Base-by-base conservation (phyloP, 1,140 invertebrate species). In the Monochamus saltuarius region DNA sequence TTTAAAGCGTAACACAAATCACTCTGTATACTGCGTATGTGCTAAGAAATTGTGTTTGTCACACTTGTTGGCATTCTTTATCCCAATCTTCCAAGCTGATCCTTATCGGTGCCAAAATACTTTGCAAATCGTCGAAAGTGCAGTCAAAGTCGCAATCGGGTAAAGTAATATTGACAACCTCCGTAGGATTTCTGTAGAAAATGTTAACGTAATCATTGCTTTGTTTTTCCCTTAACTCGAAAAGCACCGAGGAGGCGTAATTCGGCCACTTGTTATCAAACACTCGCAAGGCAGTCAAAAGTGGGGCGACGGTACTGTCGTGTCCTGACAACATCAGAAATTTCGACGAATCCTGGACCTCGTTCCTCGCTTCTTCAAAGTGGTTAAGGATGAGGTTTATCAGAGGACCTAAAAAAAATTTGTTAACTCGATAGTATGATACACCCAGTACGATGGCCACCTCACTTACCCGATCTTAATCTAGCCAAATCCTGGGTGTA, bases 251-350 rank as follows among this genome's bases (percentile, higher is more conserved):
- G 4, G 89, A 79, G 7, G 85, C 77, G 66, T 91, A 94, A 0
- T 83, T 83, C 2, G 92, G 91, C 61, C 82, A 83, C 47, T 87
- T 84, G 2, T 79, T 77, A 53, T 93, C 82, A 71, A 85, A 94
- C 7, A 93, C 61, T 9, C 84, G 81, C 11, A 95, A 73, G 0
- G 86, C 80, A 72, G 86, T 85, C 7, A 95, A 78, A 19, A 94
- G 66, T 66, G 85, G 88, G 0, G 87, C 86, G 8, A 95, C 69
- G 0, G 89, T 94, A 4, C 87, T 85, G 74, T 95, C 92, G 74
- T 95, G 92, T 29, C 39, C 56, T 14, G 56, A 58, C 4, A 50
- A 34, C 35, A 50, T 29, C 16, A 13, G 17, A 19, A 58, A 58
- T 39, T 58, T 58, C 83, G 79, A 60, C 51, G 13, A 90, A 65